phyloP scores from a whole-genome alignment of 2,113 vertebrate species.

The Actenoides lindsayi region DNA sequence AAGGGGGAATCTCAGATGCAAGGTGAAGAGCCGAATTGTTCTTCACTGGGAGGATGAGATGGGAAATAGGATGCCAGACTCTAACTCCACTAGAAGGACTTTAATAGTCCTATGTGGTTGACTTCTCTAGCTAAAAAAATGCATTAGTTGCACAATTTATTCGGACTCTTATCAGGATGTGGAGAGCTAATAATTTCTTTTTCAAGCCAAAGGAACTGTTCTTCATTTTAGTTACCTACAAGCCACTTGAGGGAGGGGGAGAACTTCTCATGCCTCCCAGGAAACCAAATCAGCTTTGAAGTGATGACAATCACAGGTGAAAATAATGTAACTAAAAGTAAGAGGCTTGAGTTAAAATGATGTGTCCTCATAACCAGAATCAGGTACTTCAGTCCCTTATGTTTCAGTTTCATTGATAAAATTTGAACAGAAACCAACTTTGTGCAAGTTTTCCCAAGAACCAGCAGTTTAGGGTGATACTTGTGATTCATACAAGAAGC shows the following conservation, averaged over 20 bases:
- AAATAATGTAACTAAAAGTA: background rate
- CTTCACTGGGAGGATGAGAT: background rate
- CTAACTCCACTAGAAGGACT: background rate
- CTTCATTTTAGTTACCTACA: background rate
- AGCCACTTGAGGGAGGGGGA: background rate
- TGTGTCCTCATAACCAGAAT: background rate
- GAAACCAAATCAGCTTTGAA: background rate
- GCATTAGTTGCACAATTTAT: background rate
- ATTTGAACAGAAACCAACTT: background rate
- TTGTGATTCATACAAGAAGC: accelerated
- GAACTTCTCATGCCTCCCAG: background rate
- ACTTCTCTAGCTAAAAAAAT: background rate
- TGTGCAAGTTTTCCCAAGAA: background rate
- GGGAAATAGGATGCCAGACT: background rate
- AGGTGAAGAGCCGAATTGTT: background rate
- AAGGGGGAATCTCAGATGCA: background rate
- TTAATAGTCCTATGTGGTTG: background rate
- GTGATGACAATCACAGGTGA: background rate
- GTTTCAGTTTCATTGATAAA: background rate
- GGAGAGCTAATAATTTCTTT: background rate
- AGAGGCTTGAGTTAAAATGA: background rate
- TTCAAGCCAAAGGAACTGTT: background rate
- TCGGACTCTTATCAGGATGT: background rate
- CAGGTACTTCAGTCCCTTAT: background rate
- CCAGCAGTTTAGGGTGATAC: background rate